Percentiles rank a stretch among this genome's conserved stretches.
phyloP scores from a whole-genome alignment of 2,888 invertebrate species.

The Drosophila paramelanica region DNA sequence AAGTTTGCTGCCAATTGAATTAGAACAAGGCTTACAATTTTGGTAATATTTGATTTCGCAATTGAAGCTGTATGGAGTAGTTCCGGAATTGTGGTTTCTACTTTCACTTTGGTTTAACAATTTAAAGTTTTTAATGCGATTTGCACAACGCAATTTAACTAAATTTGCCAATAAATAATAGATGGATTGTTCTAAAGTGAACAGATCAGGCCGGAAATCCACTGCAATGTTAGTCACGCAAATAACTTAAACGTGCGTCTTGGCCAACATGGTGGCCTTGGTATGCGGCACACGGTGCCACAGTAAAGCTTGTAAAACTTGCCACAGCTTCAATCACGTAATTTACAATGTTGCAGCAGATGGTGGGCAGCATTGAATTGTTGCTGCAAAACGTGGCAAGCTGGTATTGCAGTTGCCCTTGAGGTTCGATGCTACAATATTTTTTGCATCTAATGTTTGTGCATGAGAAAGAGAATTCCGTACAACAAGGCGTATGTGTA shows the following conservation, averaged over 20 bases:
- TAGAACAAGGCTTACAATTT: neutral
- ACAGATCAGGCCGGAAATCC: conserved; percentile 17
- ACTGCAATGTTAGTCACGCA: conserved; percentile 22
- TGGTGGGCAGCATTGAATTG: conserved; percentile 24
- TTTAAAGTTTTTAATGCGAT: no score
- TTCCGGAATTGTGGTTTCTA: no score
- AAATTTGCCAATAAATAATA: conserved; percentile 26
- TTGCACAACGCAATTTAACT: neutral
- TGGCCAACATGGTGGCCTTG: conserved; percentile 41
- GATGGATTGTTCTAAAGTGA: neutral
- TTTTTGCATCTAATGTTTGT: conserved; percentile 49
- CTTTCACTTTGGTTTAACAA: no score
- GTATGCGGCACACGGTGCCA: conserved; percentile 52
- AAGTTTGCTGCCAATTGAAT: conserved; percentile 26
- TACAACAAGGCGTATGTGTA: conserved; percentile 36
- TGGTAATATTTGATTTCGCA: neutral
- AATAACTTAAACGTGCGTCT: conserved; percentile 20
- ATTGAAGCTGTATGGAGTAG: neutral
- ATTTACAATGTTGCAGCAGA: conserved; percentile 77
- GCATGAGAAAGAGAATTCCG: neutral
- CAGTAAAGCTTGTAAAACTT: conserved; percentile 55
- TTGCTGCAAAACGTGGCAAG: conserved; percentile 14
- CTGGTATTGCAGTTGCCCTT: conserved; percentile 9
- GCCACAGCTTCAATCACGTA: conserved; percentile 46
- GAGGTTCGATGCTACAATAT: conserved; percentile 24